These are phyloP conservation scores for Hylaeus anthracinus DNA, from an alignment of 1,140 invertebrate genomes.

Conservation along the genomic window DNA sequence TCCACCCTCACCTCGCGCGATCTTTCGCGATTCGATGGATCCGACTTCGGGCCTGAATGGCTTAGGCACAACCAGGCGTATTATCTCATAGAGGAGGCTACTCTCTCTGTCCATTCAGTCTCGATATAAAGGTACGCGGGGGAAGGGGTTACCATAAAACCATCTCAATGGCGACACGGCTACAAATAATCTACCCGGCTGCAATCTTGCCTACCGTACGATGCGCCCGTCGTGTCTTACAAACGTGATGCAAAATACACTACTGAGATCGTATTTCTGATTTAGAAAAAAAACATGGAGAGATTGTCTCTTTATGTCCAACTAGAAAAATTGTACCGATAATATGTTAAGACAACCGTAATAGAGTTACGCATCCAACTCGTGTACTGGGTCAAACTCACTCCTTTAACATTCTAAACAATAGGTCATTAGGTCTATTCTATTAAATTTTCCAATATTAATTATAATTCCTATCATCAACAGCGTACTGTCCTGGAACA, in stretches of 20 bases:
- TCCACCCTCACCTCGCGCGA: conserved; percentile 58
- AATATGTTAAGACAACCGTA: too few species aligned
- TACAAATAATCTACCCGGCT: conserved; percentile 59
- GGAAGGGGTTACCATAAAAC: conserved; percentile 63
- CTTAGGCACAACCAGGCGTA: conserved; percentile 60
- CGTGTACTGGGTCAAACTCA: too few species aligned
- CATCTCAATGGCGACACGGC: conserved; percentile 65
- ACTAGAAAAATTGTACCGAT: too few species aligned
- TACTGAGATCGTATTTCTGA: not conserved
- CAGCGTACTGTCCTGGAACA: not conserved
- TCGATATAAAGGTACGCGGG: conserved; percentile 66
- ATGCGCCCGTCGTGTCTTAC: not conserved
- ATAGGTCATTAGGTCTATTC: too few species aligned
- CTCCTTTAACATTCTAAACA: too few species aligned
- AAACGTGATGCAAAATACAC: not conserved
- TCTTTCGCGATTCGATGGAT: conserved; percentile 60
- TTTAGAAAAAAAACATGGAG: not conserved
- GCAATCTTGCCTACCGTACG: conserved; percentile 57
- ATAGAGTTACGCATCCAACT: too few species aligned
- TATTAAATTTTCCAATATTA: too few species aligned
- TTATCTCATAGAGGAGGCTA: conserved; percentile 71
- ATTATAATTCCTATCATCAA: too few species aligned
- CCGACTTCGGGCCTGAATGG: conserved; percentile 63
- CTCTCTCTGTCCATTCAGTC: conserved; percentile 69
- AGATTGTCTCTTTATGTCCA: not conserved